Conservation (phyloP, 2,113 vertebrate genomes). For the Paracanthobrama guichenoti region DNA sequence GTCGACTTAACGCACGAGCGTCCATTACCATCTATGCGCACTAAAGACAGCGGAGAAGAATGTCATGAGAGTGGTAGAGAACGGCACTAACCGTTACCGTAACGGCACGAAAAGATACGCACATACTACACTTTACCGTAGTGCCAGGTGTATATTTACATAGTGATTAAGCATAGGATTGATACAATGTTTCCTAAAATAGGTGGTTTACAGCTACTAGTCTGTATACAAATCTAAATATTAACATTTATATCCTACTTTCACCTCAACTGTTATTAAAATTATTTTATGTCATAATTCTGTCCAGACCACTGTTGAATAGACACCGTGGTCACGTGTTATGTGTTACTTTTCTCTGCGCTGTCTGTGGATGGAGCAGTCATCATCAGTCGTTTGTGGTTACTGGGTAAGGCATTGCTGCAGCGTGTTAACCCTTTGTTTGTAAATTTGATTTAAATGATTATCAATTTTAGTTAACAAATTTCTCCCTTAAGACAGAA, state of each 20-base stretch:
- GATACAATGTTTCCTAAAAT: not conserved
- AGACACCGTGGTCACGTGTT: not conserved
- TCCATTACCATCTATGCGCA: not conserved
- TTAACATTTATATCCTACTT: not conserved
- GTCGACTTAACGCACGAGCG: not conserved
- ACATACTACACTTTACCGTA: not conserved
- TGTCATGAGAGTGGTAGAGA: not conserved
- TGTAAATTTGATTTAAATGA: not conserved
- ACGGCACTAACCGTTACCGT: slow-evolving; percentile 49
- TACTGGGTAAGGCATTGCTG: too few species aligned
- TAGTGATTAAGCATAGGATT: not conserved
- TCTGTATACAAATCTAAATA: not conserved
- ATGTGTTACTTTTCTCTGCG: not conserved
- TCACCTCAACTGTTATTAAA: not conserved
- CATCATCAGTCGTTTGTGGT: not conserved
- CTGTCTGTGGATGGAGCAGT: not conserved
- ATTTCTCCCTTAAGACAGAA: not conserved
- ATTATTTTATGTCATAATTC: not conserved
- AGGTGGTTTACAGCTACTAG: not conserved
- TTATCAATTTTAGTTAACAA: not conserved
- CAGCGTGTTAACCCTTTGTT: too few species aligned
- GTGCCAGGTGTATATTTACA: not conserved
- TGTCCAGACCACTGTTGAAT: not conserved
- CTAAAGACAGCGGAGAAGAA: not conserved
- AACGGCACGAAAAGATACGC: slow-evolving; percentile 32